Base-by-base conservation (phyloP, 2,797 vertebrate genomes). In the Eutrigla gurnardus region DNA sequence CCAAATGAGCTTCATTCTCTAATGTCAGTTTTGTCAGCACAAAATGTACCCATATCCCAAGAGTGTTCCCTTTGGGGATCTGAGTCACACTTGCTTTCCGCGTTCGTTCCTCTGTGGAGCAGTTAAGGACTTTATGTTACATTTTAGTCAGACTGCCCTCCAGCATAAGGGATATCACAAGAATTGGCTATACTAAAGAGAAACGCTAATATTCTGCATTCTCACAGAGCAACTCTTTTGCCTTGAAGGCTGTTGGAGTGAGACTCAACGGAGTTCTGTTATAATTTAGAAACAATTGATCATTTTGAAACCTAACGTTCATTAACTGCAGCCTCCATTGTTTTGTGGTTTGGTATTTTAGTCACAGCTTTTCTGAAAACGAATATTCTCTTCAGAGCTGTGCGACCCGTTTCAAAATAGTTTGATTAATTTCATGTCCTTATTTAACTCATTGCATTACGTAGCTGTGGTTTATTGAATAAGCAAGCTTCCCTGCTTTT, bases 1-100 rank as follows among this genome's bases (percentile, higher is more conserved):
- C 59, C 69, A 77, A 86, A 84, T 84, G 70, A 84, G 65, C 66
- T 40, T 73, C 37, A 66, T 65, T 78, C 72, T 69, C 50, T 70
- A 64, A 67, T 78, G 65, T 78, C 42, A 73, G 42, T 80, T 74
- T 79, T 80, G 65, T 78, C 58, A 65, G 70, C 50, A 71, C 73
- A 57, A 73, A 88, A 78, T 75, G 50, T 88, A 18, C 55, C 37
- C 54, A 5, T 47, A 52, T 85, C 62, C 72, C 52, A 3, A 43
- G 80, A 77, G 74, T 54, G 35, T 70, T 15, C 50, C 73, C 59
- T 43, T 50, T 7, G 61, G 68, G 68, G 60, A 57, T 64, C 45
- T 78, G 78, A 86, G 71, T 78, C 80, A 73, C 54, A 62, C 63
- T 77, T 57, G 32, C 45, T 83, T 74, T 86, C 43, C 46, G 66